phyloP scores from a whole-genome alignment of 2,797 vertebrate species.

The Chanos chanos region DNA sequence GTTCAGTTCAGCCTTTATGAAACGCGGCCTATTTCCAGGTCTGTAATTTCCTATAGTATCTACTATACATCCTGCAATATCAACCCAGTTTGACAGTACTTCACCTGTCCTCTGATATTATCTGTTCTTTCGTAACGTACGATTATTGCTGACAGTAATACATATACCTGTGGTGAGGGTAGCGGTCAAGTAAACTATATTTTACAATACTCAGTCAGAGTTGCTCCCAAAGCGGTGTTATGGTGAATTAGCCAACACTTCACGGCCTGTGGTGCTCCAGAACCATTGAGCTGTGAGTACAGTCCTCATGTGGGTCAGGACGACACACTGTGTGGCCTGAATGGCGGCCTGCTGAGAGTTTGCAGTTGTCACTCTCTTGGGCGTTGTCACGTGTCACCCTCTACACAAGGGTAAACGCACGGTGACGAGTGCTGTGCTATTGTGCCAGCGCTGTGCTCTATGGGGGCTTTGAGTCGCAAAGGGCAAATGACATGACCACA shows the following conservation, averaged over 20 bases:
- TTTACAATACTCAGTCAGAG: too few species aligned
- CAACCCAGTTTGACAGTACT: too few species aligned
- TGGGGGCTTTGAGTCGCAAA: slow-evolving; percentile 19
- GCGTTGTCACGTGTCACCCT: slow-evolving; percentile 15
- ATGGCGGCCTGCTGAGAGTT: slow-evolving; percentile 8
- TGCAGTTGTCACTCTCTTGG: slow-evolving; percentile 1
- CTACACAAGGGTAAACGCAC: slow-evolving; percentile 7
- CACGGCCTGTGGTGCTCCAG: slow-evolving; percentile 6
- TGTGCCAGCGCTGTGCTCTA: slow-evolving; percentile 6
- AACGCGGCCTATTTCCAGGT: too few species aligned
- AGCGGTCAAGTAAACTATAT: too few species aligned
- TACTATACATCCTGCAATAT: too few species aligned
- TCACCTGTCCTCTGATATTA: too few species aligned
- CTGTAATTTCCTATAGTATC: too few species aligned
- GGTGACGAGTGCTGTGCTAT: slow-evolving; percentile 10
- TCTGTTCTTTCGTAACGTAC: too few species aligned
- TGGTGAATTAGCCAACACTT: background rate
- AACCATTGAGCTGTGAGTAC: slow-evolving; percentile 12
- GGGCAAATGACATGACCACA: slow-evolving; percentile 22
- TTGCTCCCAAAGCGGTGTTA: too few species aligned
- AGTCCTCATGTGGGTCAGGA: slow-evolving; percentile 21
- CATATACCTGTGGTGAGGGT: too few species aligned
- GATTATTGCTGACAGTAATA: too few species aligned
- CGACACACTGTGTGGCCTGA: slow-evolving; percentile 6
- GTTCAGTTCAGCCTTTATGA: too few species aligned